Evolutionary conservation across 2,888 invertebrate species (phyloP).

Genomic region (Drosophila meridiana): DNA sequence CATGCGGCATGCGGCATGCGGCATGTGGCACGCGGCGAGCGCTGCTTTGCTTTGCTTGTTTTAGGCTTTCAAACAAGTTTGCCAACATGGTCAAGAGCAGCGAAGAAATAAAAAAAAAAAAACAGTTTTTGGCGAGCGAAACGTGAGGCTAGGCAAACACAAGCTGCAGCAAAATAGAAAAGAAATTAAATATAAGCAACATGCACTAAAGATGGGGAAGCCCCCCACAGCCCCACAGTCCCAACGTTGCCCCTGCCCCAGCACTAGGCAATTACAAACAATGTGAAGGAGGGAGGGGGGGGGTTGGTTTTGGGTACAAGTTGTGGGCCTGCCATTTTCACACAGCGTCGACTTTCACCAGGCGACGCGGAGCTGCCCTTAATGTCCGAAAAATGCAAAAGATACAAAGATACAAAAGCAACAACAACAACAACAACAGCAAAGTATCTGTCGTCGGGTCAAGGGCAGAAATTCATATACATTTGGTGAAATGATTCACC

Average conservation of each 20-base stretch:
- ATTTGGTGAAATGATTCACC: conserved; percentile 47
- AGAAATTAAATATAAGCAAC: conserved; percentile 66
- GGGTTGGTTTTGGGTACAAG: conserved; percentile 4
- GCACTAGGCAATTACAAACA: conserved; percentile 17
- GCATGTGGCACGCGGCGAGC: conserved; percentile 7
- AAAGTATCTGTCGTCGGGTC: conserved; percentile 41
- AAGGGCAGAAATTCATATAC: conserved; percentile 36
- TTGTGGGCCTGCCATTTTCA: conserved; percentile 33
- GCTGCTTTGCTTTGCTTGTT: conserved; percentile 25
- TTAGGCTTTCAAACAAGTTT: conserved; percentile 66
- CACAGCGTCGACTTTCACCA: conserved; percentile 44
- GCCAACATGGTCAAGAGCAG: conserved; percentile 65
- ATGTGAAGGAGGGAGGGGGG: not conserved
- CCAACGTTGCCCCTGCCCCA: too few relatives aligned
- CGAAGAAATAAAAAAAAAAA: conserved; percentile 16
- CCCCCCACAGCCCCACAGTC: not conserved
- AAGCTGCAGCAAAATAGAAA: conserved; percentile 56
- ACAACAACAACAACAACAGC: not conserved
- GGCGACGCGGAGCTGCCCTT: conserved; percentile 46
- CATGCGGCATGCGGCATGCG: not conserved
- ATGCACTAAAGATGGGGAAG: conserved; percentile 27
- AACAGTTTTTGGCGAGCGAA: conserved; percentile 47
- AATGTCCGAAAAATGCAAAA: conserved; percentile 33
- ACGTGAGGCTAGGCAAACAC: conserved; percentile 38
- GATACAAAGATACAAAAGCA: conserved; percentile 21